Base-by-base conservation (phyloP, 1,140 invertebrate species). In the Drosophila nigromelanica region DNA sequence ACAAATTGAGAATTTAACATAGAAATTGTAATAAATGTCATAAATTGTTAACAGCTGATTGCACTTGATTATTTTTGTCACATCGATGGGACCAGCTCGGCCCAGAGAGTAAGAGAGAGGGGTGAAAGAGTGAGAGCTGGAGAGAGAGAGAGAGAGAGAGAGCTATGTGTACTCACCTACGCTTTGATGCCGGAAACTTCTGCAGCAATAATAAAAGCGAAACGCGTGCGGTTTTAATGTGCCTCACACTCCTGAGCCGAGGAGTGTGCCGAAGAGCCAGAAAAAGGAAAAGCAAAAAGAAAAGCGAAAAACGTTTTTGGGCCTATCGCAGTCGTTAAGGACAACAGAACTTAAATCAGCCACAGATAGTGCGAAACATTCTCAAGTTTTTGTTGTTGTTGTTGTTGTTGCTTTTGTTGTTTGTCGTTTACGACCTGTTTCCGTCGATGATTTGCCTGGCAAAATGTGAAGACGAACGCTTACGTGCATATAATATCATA, bases 1-100 rank as follows among this genome's bases (percentile, higher is more conserved):
- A 18, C 18, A 39, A 42, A 48, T 48, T 21, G 43, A 43, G 45
- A 50, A 39, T 15, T 58, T 21, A 48, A 40, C 73, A 75, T 75
- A 60, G 64, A 75, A 72, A 71, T 60, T 72, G 73, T 75, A 64
- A 75, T 75, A 75, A 75, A 75, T 64, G 73, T 72, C 68, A 75
- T 75, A 75, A 75, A 75, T 75, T 75, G 73, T 75, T 75, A 72
- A 75, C 73, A 75, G 73, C 59, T 75, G 67, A 75, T 75, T 75
- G 73, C 73, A 66, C 73, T 75, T 75, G 68, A 75, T 75, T 75
- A 75, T 71, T 69, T 73, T 73, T 50, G 43, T 56, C 40, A 56
- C 45, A 52, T 58, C 24, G 42, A n/a, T 39, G 14, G 4, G 2
- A 39, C 35, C 33, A 35, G 33, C 33, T 11, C 33, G 4, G 35